Evolutionary conservation across 1,140 invertebrate genomes (phyloP), one percentile per base, ranked within the genome.

Genomic region (Colletes latitarsis): DNA sequence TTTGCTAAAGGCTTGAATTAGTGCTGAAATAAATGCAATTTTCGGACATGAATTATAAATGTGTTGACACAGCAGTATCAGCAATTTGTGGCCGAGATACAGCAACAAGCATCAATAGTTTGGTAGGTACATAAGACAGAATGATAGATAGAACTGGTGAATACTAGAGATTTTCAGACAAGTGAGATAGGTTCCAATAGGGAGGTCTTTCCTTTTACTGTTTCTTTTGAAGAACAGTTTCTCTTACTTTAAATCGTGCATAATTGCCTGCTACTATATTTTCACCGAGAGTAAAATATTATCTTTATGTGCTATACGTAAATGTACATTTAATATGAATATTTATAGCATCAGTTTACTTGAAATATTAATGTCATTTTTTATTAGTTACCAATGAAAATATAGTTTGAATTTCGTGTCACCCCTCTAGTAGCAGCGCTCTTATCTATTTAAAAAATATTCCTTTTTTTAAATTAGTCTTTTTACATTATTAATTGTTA

Each of bases 91-190:
- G 91, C 91, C 91, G 92, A 93, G 89, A 88, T 92, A 92, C 90
- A 93, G 91, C 91, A 92, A 92, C 91, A 93, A 93, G 92, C 92
- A 93, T 91, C 88, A 88, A 93, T 88, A 92, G 90, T 88, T 91
- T 92, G 87, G 84, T 90, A 91, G 88, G 88, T 90, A 86, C n/a
- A 39, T 85, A 78, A 87, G 86, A 85, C 6, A 87, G 86, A 88
- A 85, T 87, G 68, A 72, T 49, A 88, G 85, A 86, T 55, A 85
- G 70, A 84, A 82, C 57, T 73, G 71, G 81, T 77, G 74, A 88
- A 78, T 79, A 81, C 70, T 60, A 75, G 69, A 85, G 80, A 75
- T 74, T 86, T 69, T 58, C 72, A 84, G 72, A 84, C 70, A 87
- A 84, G 73, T 84, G 70, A 84, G 82, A 83, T 19, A 82, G 82